A percentile compares a stretch with the other conserved stretches of the same genome.
Evolutionary conservation across 2,888 invertebrate genomes (phyloP).

Genomic region (Pyrrhosoma nymphula): DNA sequence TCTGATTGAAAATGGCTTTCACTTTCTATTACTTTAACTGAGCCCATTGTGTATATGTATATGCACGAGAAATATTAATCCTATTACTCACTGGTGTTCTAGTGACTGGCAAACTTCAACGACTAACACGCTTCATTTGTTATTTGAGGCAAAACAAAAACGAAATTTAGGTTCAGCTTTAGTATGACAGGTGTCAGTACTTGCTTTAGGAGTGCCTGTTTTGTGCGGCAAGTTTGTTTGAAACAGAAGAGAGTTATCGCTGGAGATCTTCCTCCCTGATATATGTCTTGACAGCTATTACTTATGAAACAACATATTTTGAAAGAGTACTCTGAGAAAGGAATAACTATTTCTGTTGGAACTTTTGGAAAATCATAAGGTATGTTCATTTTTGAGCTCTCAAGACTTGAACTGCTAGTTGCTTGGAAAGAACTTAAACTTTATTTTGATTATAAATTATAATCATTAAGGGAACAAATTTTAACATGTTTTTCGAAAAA

Average conservation of each 20-base stretch:
- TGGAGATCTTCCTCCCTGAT: no score
- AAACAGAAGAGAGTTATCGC: no score
- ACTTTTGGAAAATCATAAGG: no score
- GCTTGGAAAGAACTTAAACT: no score
- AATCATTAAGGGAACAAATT: no score
- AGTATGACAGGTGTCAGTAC: neutral
- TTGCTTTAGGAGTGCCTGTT: neutral
- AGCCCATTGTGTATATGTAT: constrained; percentile 62
- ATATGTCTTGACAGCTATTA: no score
- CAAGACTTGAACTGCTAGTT: no score
- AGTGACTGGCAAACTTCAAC: constrained; percentile 63
- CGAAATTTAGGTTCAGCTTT: neutral
- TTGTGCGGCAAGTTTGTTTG: neutral
- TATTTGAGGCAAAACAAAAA: neutral
- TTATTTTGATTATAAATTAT: no score
- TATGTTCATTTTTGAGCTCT: no score
- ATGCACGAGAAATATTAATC: neutral
- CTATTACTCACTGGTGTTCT: neutral
- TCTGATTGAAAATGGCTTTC: constrained; percentile 92
- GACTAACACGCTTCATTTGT: constrained; percentile 42
- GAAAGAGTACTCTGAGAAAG: neutral
- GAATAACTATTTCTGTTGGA: no score
- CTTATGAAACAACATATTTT: neutral
- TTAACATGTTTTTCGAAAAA: no score
- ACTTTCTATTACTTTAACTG: constrained; percentile 84